Evolutionary conservation across 2,113 vertebrate species (phyloP).

Genomic region (Sinocyclocheilus rhinocerous): DNA sequence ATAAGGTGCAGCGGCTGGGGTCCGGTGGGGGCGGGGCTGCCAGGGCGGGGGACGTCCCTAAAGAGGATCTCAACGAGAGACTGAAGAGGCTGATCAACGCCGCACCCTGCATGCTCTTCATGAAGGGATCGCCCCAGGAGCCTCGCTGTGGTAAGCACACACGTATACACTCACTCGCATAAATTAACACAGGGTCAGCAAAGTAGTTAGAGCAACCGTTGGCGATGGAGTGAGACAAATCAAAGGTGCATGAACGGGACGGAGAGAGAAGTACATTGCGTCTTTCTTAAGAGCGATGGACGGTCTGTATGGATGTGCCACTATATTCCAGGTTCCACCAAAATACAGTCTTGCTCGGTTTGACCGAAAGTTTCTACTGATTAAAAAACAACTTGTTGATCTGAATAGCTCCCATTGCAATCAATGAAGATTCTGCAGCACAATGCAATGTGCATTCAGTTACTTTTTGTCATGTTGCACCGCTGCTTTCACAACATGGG

Average conservation of each 20-base stretch:
- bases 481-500: too few relatives aligned
- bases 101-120: conserved; percentile 94
- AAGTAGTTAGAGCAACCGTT: background rate
- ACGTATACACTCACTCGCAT: too few relatives aligned
- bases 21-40: conserved; percentile 61
- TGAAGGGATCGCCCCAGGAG: conserved; percentile 76
- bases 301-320: background rate
- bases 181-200: background rate
- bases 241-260: background rate
- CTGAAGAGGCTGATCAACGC: conserved; percentile 84
- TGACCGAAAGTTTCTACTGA: background rate
- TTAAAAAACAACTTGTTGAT: background rate
- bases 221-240: background rate
- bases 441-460: background rate
- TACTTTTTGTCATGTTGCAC: background rate
- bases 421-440: background rate
- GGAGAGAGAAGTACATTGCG: background rate
- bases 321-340: background rate
- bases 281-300: background rate
- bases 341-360: background rate
- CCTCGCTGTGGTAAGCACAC: too few relatives aligned
- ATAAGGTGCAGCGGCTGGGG: conserved; percentile 82
- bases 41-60: conserved; percentile 35
- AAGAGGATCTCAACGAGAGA: conserved; percentile 80
- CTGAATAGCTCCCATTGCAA: background rate